These are phyloP conservation scores for Rhyacichthys aspro DNA, from an alignment of 2,797 vertebrate genomes.

Conservation along the genomic window DNA sequence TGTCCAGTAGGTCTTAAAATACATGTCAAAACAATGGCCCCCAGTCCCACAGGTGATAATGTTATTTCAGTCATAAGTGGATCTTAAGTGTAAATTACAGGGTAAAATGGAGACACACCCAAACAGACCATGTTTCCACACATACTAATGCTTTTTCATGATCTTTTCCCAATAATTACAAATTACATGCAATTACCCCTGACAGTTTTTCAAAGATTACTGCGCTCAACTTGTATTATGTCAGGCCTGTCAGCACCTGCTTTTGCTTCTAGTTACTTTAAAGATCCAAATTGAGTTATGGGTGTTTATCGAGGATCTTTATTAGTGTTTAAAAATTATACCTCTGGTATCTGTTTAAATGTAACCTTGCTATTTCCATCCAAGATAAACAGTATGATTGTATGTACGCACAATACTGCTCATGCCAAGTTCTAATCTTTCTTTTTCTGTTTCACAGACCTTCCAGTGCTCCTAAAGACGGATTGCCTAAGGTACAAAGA, in stretches of 20 bases:
- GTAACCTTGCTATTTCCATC: no score
- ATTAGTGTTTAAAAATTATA: no score
- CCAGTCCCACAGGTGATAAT: slow-evolving; percentile 29
- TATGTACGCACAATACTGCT: background rate
- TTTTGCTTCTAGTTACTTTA: slow-evolving; percentile 9
- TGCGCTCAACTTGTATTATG: background rate
- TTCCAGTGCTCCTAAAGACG: slow-evolving; percentile 76
- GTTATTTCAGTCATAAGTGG: slow-evolving; percentile 43
- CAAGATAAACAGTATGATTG: no score
- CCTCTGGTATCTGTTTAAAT: no score
- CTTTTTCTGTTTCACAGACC: slow-evolving; percentile 78
- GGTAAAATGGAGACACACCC: slow-evolving; percentile 4
- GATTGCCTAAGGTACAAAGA: slow-evolving; percentile 82
- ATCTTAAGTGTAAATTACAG: slow-evolving; percentile 44
- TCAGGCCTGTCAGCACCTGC: background rate
- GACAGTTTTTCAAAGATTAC: background rate
- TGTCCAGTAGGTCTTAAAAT: slow-evolving; percentile 9
- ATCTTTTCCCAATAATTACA: slow-evolving; percentile 10
- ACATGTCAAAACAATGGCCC: slow-evolving; percentile 19
- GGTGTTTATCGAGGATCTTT: no score
- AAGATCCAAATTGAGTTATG: background rate
- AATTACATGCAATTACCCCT: slow-evolving; percentile 8
- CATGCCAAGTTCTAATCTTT: slow-evolving; percentile 9
- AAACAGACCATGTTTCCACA: slow-evolving; percentile 8
- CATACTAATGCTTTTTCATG: slow-evolving; percentile 11